phyloP scores from a whole-genome alignment of 2,113 vertebrate species.

The Brevimyrus niger region DNA sequence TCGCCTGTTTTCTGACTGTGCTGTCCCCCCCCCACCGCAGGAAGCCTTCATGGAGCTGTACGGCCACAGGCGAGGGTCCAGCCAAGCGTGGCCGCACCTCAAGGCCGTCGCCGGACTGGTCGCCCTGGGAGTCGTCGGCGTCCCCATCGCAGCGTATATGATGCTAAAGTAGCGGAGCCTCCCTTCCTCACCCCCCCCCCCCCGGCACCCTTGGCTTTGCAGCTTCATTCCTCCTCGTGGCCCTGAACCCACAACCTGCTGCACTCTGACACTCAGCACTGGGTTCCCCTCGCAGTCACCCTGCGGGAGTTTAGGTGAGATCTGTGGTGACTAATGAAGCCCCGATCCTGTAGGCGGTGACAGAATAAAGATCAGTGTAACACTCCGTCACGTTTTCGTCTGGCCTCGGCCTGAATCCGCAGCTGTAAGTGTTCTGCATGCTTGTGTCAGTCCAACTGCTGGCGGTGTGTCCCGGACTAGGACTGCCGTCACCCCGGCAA shows the following conservation, averaged over 20 bases:
- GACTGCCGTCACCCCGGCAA: neutral
- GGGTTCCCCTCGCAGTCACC: neutral
- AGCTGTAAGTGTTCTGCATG: neutral
- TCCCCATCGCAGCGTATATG: conserved; percentile 91
- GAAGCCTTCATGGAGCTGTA: conserved; percentile 96
- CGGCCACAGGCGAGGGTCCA: conserved; percentile 73
- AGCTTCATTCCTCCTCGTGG: neutral
- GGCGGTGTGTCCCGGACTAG: neutral
- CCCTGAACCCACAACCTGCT: neutral
- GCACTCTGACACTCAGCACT: neutral
- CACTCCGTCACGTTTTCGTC: neutral
- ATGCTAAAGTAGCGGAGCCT: conserved; percentile 80
- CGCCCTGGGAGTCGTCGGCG: conserved; percentile 86
- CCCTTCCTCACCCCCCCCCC: conserved; percentile 2
- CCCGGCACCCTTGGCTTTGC: neutral
- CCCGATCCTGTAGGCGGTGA: neutral
- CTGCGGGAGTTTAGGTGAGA: neutral
- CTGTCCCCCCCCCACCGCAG: conserved; percentile 47
- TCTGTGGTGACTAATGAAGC: neutral
- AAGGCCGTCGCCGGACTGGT: conserved; percentile 89
- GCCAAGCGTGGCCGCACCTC: conserved; percentile 88
- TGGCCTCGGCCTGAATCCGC: neutral
- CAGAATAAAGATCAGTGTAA: neutral
- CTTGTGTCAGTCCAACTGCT: neutral
- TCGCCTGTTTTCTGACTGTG: neutral